Conservation (phyloP, 1,140 invertebrate species). For the Drosophila ironensis region DNA sequence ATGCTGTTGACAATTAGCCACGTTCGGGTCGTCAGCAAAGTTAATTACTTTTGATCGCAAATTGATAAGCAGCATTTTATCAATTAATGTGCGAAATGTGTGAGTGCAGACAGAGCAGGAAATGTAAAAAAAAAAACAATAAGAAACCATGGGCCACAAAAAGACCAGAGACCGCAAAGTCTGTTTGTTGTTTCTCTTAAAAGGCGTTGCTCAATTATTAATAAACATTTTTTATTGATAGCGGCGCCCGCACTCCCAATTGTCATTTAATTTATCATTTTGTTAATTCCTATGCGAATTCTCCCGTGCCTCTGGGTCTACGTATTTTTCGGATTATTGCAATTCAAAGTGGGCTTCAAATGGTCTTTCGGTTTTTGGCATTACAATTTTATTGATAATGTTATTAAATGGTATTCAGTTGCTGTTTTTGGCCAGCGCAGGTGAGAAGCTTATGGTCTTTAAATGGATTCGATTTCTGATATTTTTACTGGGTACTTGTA, state of each 20-base stretch:
- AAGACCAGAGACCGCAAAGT: not conserved
- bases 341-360: conserved; percentile 48
- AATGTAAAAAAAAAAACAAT: conserved; percentile 16
- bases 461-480: conserved; percentile 24
- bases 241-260: conserved; percentile 39
- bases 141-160: conserved; percentile 7
- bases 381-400: conserved; percentile 52
- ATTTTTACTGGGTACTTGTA: no score
- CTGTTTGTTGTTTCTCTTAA: not conserved
- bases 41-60: conserved; percentile 71
- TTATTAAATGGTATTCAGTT: conserved; percentile 52
- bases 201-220: conserved; percentile 23
- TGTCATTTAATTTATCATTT: conserved; percentile 55
- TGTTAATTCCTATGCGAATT: conserved; percentile 28
- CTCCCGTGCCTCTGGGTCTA: conserved; percentile 45
- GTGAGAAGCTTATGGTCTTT: conserved; percentile 19
- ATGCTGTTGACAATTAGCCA: conserved; percentile 33
- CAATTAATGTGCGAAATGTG: conserved; percentile 68
- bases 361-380: conserved; percentile 26
- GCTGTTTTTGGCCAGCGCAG: conserved; percentile 62
- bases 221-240: conserved; percentile 60
- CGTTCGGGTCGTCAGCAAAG: conserved; percentile 30
- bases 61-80: conserved; percentile 69
- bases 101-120: conserved; percentile 16
- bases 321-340: conserved; percentile 42